phyloP scores from a whole-genome alignment of 2,113 vertebrate species.

The Phaethon lepturus region DNA sequence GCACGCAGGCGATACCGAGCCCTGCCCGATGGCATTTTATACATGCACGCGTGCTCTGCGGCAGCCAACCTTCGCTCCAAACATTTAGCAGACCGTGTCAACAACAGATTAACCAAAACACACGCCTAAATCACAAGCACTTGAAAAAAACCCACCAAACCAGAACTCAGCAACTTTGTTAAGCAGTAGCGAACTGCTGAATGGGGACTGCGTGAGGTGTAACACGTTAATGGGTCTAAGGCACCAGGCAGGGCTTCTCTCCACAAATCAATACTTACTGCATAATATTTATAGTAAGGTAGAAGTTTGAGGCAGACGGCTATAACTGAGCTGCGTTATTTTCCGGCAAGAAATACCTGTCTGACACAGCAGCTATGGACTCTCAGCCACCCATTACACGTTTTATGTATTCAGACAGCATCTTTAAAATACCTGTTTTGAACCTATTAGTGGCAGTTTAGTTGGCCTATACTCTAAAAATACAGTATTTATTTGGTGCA shows the following conservation, averaged over 20 bases:
- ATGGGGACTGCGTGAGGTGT: fast-evolving
- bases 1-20: background rate
- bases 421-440: background rate
- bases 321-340: background rate
- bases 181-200: background rate
- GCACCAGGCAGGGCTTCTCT: background rate
- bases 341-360: background rate
- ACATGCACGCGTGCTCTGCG: fast-evolving
- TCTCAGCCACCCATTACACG: background rate
- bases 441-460: background rate
- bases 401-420: background rate
- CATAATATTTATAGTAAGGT: background rate
- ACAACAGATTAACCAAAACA: background rate
- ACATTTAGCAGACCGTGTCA: fast-evolving
- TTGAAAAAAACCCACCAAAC: background rate
- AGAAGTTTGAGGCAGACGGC: background rate
- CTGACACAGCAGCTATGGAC: background rate
- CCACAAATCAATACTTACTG: background rate
- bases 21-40: no score
- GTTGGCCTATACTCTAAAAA: background rate
- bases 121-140: background rate
- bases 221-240: background rate
- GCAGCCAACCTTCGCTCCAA: background rate
- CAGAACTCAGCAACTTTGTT: background rate
- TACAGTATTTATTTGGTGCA: background rate